Percentiles rank a stretch among this genome's conserved stretches.
Conservation (phyloP, 2,888 invertebrate species). For the Parelbella ahira region DNA sequence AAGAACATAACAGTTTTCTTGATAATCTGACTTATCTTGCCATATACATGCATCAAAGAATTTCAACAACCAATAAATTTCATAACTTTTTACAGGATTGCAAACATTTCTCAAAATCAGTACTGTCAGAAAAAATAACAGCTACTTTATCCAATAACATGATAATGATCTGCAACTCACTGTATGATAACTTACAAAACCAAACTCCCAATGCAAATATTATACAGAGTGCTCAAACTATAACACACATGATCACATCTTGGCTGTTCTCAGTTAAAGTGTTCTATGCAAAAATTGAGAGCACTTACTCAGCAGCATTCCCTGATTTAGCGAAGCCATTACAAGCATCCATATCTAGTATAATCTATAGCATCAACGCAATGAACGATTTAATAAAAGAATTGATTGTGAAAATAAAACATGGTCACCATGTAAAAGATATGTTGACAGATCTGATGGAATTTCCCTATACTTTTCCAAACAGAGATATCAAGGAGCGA, state of each 20-base stretch:
- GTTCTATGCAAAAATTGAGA: conserved; percentile 79
- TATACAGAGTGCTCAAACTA: conserved; percentile 43
- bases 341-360: conserved; percentile 83
- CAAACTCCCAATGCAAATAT: conserved; percentile 34
- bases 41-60: no score
- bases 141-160: conserved; percentile 46
- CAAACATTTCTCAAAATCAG: conserved; percentile 67
- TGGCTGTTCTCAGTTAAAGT: conserved; percentile 78
- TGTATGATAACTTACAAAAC: conserved; percentile 39
- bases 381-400: conserved; percentile 78
- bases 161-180: conserved; percentile 37
- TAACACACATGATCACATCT: conserved; percentile 63
- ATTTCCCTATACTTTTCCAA: conserved; percentile 65
- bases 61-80: no score
- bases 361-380: conserved; percentile 82
- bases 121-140: conserved; percentile 52
- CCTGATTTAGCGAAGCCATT: conserved; percentile 89
- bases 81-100: conserved; percentile 70
- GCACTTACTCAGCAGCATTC: conserved; percentile 83
- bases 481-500: conserved; percentile 38
- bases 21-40: no score
- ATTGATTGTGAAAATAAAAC: conserved; percentile 52
- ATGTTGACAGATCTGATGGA: conserved; percentile 69
- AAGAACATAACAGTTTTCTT: no score
- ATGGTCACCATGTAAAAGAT: conserved; percentile 43